Evolutionary conservation across 2,888 invertebrate genomes (phyloP).

Genomic region (Lysandra bellargus): DNA sequence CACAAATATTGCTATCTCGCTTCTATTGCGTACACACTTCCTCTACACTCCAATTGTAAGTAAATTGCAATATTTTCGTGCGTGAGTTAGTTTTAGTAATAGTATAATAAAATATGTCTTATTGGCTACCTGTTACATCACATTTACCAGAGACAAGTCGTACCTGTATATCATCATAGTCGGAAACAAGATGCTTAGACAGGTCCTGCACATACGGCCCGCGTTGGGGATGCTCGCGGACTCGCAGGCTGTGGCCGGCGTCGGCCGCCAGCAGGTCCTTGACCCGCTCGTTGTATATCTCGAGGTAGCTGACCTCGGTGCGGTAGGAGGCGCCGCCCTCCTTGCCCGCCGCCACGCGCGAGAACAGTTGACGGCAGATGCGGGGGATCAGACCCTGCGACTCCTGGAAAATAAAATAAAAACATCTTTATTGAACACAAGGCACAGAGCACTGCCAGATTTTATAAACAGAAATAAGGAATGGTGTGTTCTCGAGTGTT

Average conservation of each 20-base stretch:
- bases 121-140: no score
- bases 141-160: no score
- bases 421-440: not conserved
- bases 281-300: constrained; percentile 92
- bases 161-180: constrained; percentile 92
- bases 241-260: constrained; percentile 85
- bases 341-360: constrained; percentile 89
- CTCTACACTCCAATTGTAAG: no score
- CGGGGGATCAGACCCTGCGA: constrained; percentile 91
- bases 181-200: constrained; percentile 91
- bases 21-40: no score
- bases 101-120: no score
- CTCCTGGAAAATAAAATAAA: constrained; percentile 71
- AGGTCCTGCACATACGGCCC: constrained; percentile 94
- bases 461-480: no score
- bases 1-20: no score
- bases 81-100: no score
- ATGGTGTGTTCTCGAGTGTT: no score
- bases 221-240: constrained; percentile 88
- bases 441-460: no score
- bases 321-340: constrained; percentile 91
- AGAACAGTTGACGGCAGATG: constrained; percentile 91
- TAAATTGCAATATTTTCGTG: no score
- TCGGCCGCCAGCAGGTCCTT: constrained; percentile 83
- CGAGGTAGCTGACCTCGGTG: constrained; percentile 92